Conservation (phyloP, 2,888 invertebrate genomes). For the Crepidodera aurea region DNA sequence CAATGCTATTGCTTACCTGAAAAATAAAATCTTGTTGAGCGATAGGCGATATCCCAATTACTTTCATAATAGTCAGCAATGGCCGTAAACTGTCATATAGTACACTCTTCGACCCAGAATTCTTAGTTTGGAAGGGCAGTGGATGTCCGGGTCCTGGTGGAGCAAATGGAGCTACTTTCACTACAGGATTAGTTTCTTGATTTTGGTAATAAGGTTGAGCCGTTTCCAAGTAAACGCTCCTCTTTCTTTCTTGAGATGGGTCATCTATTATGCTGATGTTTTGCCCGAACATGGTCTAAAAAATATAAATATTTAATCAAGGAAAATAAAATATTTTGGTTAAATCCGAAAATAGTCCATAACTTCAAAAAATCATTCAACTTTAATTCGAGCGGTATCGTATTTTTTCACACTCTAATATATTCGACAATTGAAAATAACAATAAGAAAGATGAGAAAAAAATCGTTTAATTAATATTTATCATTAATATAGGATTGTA, state of each 20-base stretch:
- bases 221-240: constrained; percentile 54
- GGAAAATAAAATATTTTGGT: too few species aligned
- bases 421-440: too few species aligned
- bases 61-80: constrained; percentile 61
- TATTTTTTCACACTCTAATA: too few species aligned
- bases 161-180: constrained; percentile 50
- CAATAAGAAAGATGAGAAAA: too few species aligned
- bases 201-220: constrained; percentile 46
- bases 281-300: constrained; percentile 37
- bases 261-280: constrained; percentile 41
- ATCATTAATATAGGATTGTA: too few species aligned
- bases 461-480: too few species aligned
- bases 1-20: constrained; percentile 24
- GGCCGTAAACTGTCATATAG: constrained; percentile 60
- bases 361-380: too few species aligned
- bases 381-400: too few species aligned
- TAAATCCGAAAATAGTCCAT: too few species aligned
- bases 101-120: constrained; percentile 33
- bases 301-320: too few species aligned
- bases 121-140: constrained; percentile 35
- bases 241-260: constrained; percentile 28
- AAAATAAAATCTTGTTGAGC: constrained; percentile 63
- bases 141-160: constrained; percentile 33
- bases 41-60: constrained; percentile 72
- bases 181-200: constrained; percentile 39